A percentile compares a stretch with the other conserved stretches of the same genome.
Conservation (phyloP, 2,888 invertebrate genomes). For the Coronaproctus castanopsis region DNA sequence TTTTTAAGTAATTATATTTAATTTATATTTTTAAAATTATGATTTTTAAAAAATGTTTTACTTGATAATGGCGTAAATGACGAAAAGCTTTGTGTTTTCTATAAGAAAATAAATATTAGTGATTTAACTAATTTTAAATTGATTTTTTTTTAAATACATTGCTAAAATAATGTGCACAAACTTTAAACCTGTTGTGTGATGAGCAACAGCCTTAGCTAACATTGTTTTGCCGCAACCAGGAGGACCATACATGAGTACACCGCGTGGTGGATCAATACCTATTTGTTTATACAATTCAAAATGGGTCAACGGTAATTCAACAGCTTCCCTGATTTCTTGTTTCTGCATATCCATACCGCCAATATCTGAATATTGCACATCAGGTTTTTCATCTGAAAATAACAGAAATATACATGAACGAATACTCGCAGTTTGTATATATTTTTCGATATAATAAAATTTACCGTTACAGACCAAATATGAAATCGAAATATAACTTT, state of each 20-base stretch:
- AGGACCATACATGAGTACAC: constrained; percentile 98
- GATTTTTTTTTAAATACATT: too few relatives aligned
- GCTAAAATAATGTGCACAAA: too few relatives aligned
- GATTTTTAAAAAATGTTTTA: too few relatives aligned
- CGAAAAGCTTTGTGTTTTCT: too few relatives aligned
- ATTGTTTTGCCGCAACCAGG: constrained; percentile 99
- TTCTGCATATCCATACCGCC: constrained; percentile 99
- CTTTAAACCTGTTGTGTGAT: constrained; percentile 87
- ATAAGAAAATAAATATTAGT: too few relatives aligned
- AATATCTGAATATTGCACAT: constrained; percentile 90
- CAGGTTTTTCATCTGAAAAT: constrained; percentile 76
- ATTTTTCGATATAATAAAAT: background rate
- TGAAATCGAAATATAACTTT: too few relatives aligned
- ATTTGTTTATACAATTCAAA: constrained; percentile 96
- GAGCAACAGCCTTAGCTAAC: constrained; percentile 96
- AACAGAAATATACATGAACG: too few relatives aligned
- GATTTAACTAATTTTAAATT: too few relatives aligned
- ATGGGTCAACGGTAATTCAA: constrained; percentile 92
- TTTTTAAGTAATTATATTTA: too few relatives aligned
- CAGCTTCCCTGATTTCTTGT: constrained; percentile 96
- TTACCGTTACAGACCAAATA: too few relatives aligned
- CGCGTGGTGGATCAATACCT: constrained; percentile 95
- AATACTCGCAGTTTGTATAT: background rate
- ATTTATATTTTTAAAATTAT: too few relatives aligned
- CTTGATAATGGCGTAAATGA: too few relatives aligned